Evolutionary conservation across 2,888 invertebrate genomes (phyloP), one percentile per base, ranked within the genome.

Genomic region (Microctonus brassicae): DNA sequence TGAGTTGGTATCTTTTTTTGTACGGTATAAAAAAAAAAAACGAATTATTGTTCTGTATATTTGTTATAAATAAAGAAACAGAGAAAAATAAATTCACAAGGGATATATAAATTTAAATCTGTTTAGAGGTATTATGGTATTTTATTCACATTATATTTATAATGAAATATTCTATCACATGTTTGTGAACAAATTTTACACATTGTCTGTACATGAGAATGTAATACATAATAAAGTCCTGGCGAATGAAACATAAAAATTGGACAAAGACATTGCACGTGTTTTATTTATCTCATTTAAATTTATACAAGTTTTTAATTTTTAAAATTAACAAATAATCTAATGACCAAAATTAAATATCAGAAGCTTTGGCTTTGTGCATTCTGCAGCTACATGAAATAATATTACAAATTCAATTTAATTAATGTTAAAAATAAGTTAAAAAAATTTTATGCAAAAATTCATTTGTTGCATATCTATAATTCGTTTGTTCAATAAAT

Each of bases 141-240:
- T 81, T 81, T 82, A 81, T 82, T 82, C 81, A 80, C 78, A 81
- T 79, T 79, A 78, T 80, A 81, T 79, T 77, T 77, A 79, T 81
- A 80, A 78, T 81, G n/a, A 77, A 80, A 80, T 81, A 78, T 81
- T 80, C 76, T 80, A 80, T 63, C 58, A 73, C 71, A 76, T 74
- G 78, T 78, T 77, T 81, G 79, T 80, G 78, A 82, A 79, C 76
- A 70, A 79, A 78, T 78, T n/a, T n/a, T 79, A 79, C 78, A 78
- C 79, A 79, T 79, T 77, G 77, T 81, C 80, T 82, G 81, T 81
- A 80, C 80, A 82, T 80, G 80, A 77, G 73, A 80, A 79, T 72
- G 34, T 65, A 75, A 73, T 73, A 70, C 74, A 73, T 75, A 76
- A 76, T 77, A 76, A 77, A 76, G 68, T 62, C 69, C 73, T 74